Conservation (phyloP, 2,888 invertebrate species). For the Eupithecia dodoneata region DNA sequence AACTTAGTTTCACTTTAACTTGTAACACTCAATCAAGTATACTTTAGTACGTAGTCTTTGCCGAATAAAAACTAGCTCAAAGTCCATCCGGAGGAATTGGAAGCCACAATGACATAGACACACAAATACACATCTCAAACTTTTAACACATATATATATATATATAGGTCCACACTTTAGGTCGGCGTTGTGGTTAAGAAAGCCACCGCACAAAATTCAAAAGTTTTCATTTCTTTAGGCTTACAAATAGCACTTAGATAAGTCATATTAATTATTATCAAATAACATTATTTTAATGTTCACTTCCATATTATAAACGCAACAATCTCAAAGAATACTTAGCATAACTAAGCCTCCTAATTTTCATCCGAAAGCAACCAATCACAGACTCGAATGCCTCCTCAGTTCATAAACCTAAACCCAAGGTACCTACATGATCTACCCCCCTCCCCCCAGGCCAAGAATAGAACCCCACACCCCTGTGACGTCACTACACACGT, state of each 20-base stretch:
- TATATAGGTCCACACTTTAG: no score
- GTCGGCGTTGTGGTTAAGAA: not conserved
- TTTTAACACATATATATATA: no score
- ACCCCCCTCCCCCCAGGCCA: constrained; percentile 51
- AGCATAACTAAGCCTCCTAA: not conserved
- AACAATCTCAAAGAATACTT: not conserved
- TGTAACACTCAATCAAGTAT: no score
- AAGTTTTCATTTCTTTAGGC: no score
- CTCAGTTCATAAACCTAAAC: constrained; percentile 6
- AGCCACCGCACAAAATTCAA: not conserved
- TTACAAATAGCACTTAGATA: no score
- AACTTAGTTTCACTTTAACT: no score
- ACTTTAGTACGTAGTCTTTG: no score
- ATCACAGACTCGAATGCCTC: not conserved
- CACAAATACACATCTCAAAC: not conserved
- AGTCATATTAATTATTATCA: no score
- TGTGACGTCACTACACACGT: constrained; percentile 36
- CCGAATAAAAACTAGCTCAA: not conserved
- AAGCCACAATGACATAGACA: not conserved
- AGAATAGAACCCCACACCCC: constrained; percentile 62
- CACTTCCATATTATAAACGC: not conserved
- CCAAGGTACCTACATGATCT: constrained; percentile 1
- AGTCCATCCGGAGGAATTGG: not conserved
- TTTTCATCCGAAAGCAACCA: not conserved
- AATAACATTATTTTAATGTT: no score